Base-by-base conservation (phyloP, 2,113 vertebrate species). In the Antigone vipio region DNA sequence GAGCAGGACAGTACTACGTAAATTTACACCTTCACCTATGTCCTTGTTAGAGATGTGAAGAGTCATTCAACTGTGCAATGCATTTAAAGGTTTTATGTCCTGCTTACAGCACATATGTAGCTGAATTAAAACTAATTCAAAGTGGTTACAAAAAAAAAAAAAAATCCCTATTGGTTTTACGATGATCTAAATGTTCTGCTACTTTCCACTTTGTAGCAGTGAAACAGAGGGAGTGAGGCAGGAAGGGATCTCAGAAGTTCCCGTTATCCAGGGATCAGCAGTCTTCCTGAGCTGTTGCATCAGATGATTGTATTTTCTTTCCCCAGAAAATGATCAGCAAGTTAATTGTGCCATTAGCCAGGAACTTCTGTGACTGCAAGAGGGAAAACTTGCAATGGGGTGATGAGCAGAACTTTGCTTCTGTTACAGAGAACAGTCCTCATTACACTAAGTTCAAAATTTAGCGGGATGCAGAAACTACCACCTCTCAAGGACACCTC, bases 21-120 rank as follows among this genome's bases (percentile, higher is more conserved):
- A 64, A 66, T 56, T 76, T 83, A 72, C 8, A 68, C 4, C 9
- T 76, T 79, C 40, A 13, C 0, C 0, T 21, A 22, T 8, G 5
- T 63, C 38, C 38, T 35, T 35, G 7, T 42, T 40, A 67, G 12
- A 71, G 6, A 18, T 35, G 27, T 8, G 14, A 77, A 66, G 35
- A 71, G 26, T 5, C 34, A 35, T 56, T 77, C 52, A 76, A 7
- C 30, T 64, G 26, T 42, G 35, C 30, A 84, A 44, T 20, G 6
- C 12, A 49, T 29, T 38, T 82, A 23, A 5, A 81, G 5, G 6
- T 74, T 89, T 87, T 42, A 56, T 47, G n/a, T 40, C 30, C 34
- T 80, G 12, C 20, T 40, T 77, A 69, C 40, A 80, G 6, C 40
- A 52, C 10, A 38, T 42, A 75, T 19, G 42, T 17, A 69, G 11